Evolutionary conservation across 2,113 vertebrate species (phyloP), one percentile per base, ranked within the genome.

Genomic region (Peromyscus leucopus): DNA sequence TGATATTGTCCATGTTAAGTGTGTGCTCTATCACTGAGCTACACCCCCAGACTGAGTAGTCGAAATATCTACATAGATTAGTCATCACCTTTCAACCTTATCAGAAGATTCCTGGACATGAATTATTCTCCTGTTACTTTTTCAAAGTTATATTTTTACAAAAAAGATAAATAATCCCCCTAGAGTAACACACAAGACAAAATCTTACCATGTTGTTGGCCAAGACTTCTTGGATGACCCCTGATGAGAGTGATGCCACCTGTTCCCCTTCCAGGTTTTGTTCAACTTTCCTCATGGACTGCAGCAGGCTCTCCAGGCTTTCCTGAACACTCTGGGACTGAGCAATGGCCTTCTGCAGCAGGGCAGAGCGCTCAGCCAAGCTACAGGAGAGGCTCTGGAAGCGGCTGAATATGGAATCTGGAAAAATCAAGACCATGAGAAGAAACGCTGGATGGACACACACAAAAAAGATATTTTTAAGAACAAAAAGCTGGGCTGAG

Each of bases 311-410:
- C 97, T 99, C 99, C 94, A 99, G 98, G 15, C 99, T 99, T 97
- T 99, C 99, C 97, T 99, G 99, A 59, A 99, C 99, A 0, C 99
- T 99, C 98, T 99, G 99, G 2, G 99, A 99, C 97, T 99, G 99
- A 26, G 99, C 99, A 2, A 99, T 99, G 42, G 99, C 99, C 71
- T 99, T 99, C 98, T 99, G 99, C 89, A 99, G 99, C 97, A 99
- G 98, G 96, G 99, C 99, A 0, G 99, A 99, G 63, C 99, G 99
- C 69, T 99, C 98, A 0, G 99, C 99, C 94, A 99, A 98, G 12
- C 98, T 99, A 24, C 97, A 97, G 2, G 99, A 99, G 42, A 99
- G 99, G 74, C 97, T 98, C 63, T 99, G 99, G 97, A 99, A 99
- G 36, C 98, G 98, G 85, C 98, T 98, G 95, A 99, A 98, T 15